Percentiles rank a stretch among this genome's conserved stretches.
These are phyloP conservation scores for Tetrapedia diversipes DNA, from an alignment of 2,888 invertebrate species.

Conservation along the genomic window DNA sequence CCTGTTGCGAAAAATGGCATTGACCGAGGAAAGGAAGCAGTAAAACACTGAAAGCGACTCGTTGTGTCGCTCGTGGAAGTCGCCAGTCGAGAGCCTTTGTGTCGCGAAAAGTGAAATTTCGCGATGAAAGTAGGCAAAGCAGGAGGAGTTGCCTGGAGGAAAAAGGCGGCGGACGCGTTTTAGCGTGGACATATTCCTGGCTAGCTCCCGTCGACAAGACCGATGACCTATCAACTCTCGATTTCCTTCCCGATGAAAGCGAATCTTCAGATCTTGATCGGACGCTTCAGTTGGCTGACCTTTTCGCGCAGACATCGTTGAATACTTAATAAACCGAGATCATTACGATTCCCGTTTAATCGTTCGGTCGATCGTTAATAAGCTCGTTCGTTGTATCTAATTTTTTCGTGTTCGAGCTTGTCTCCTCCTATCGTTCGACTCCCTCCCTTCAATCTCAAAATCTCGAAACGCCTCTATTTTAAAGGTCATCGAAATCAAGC, in stretches of 20 bases:
- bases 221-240: slow-evolving; percentile 29
- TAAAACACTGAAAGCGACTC: slow-evolving; percentile 67
- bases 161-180: slow-evolving; percentile 37
- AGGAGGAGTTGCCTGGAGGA: slow-evolving; percentile 21
- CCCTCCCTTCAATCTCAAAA: background rate
- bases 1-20: slow-evolving; percentile 67
- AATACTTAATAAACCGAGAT: background rate
- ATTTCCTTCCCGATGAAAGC: slow-evolving; percentile 29
- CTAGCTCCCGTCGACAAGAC: background rate
- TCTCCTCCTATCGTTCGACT: background rate
- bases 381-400: background rate
- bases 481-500: background rate
- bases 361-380: background rate
- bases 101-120: slow-evolving; percentile 77
- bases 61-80: slow-evolving; percentile 26
- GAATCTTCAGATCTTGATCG: background rate
- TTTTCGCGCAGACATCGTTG: background rate
- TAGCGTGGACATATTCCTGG: slow-evolving; percentile 11
- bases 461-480: background rate
- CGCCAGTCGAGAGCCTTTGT: slow-evolving; percentile 42
- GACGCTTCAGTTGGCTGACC: accelerated
- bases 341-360: background rate
- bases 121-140: slow-evolving; percentile 74
- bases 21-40: slow-evolving; percentile 72
- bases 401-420: background rate